These are phyloP conservation scores for Brachyhypopomus occidentalis DNA, from an alignment of 2,113 vertebrate species.

Conservation along the genomic window DNA sequence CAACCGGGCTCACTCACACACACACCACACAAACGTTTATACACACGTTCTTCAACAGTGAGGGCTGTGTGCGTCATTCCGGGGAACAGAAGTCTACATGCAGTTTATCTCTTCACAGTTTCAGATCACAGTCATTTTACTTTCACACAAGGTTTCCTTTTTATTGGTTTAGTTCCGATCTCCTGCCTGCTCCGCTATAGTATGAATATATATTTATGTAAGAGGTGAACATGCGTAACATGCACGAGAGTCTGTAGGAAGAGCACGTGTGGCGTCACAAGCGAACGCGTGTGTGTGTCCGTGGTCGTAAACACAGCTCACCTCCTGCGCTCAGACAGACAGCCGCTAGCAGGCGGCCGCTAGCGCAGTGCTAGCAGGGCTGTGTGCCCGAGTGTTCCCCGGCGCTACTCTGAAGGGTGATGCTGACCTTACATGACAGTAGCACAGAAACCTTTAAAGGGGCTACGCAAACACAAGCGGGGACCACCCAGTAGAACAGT, in stretches of 20 bases:
- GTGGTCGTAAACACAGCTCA: too few relatives aligned
- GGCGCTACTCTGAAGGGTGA: constrained; percentile 73
- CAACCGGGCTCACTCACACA: constrained; percentile 12
- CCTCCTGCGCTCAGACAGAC: too few relatives aligned
- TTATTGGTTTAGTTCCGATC: too few relatives aligned
- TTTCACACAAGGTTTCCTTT: not conserved
- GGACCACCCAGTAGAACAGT: constrained; percentile 23
- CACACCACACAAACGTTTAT: constrained; percentile 17
- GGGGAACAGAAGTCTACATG: not conserved
- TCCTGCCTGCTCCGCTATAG: too few relatives aligned
- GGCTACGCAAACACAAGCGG: constrained; percentile 55
- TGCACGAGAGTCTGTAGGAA: not conserved
- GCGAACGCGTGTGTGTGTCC: not conserved
- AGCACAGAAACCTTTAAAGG: constrained; percentile 80
- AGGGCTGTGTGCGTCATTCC: constrained; percentile 11
- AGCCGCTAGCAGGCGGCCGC: too few relatives aligned
- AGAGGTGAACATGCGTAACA: not conserved
- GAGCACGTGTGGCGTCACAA: not conserved
- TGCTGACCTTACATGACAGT: constrained; percentile 76
- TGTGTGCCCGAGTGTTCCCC: constrained; percentile 15
- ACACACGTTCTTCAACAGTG: constrained; percentile 8
- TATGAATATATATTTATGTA: not conserved
- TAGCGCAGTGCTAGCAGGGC: too few relatives aligned
- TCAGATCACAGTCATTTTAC: not conserved
- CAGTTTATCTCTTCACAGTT: not conserved